Percentiles rank a stretch among this genome's conserved stretches.
These are phyloP conservation scores for Leucophenga maculata DNA, from an alignment of 2,888 invertebrate species.

Conservation along the genomic window DNA sequence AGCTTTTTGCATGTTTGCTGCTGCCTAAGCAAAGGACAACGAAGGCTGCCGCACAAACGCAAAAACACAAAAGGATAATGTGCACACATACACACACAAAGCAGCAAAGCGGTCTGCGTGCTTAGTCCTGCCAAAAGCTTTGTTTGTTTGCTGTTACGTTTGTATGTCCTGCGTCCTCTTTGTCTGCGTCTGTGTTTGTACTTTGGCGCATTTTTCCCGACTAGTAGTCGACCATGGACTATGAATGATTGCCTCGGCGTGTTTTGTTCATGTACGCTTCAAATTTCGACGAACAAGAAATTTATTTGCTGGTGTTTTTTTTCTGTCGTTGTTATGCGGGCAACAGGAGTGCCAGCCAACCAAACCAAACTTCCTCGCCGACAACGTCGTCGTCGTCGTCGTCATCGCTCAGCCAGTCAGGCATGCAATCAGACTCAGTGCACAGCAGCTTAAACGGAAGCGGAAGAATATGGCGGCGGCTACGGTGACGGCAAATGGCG, in stretches of 20 bases:
- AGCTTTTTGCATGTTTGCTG: slow-evolving; percentile 9
- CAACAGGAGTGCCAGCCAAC: slow-evolving; percentile 34
- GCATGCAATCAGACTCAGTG: slow-evolving; percentile 12
- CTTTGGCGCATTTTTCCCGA: slow-evolving; percentile 22
- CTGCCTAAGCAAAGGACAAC: slow-evolving; percentile 1
- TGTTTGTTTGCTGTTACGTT: no score
- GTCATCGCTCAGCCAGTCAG: not conserved
- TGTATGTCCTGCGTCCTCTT: no score
- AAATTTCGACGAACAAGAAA: slow-evolving; percentile 39
- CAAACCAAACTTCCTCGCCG: not conserved
- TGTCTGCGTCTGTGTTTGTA: no score
- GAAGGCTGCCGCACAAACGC: not conserved
- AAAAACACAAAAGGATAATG: slow-evolving; percentile 5
- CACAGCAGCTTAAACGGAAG: slow-evolving; percentile 54
- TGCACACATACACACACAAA: not conserved
- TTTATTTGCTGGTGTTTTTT: slow-evolving; percentile 4
- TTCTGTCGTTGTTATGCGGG: not conserved
- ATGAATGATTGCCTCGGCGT: slow-evolving; percentile 62
- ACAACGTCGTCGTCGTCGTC: not conserved
- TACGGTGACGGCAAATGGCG: slow-evolving; percentile 36
- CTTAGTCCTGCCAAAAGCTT: not conserved
- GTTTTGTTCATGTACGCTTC: slow-evolving; percentile 61
- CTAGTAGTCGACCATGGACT: slow-evolving; percentile 37
- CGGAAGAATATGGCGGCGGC: slow-evolving; percentile 49
- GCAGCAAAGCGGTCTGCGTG: not conserved